Base-by-base conservation (phyloP, 2,113 vertebrate genomes). In the Nesogale talazaci region DNA sequence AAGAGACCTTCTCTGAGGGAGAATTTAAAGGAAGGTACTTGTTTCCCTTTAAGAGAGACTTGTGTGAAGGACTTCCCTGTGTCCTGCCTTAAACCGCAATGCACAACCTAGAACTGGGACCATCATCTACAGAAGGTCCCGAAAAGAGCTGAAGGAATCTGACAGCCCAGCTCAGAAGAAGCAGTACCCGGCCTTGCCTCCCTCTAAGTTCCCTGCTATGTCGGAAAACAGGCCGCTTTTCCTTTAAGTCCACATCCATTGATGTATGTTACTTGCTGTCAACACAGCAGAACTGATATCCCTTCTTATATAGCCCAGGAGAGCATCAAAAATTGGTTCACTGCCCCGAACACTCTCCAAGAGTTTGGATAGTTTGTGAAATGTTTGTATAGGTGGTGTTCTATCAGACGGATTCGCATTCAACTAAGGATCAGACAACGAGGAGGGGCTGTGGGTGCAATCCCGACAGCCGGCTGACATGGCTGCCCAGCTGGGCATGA, bases 391-490 rank as follows among this genome's bases (percentile, higher is more conserved):
- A 91, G 16, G 19, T 23, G 52, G 6, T 40, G 23, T 61, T n/a
- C n/a, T 83, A 82, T 20, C 42, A 76, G 17, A 25, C 22, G 38
- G 72, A 52, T 52, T 52, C 6, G 14, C 46, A 52, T 52, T 52
- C 2, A 46, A 46, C 42, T 46, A 46, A 46, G 42, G 5, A 46
- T n/a, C n/a, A n/a, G n/a, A 99, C 96, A 99, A 99, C 98, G 99
- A 99, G 97, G 98, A 99, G 94, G 99, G 99, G 97, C 97, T 99
- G 95, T 97, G 98, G 40, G 98, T 95, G 22, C 97, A 99, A 87
- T 99, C 99, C 96, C 98, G 98, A 59, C 99, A 99, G 97, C 99
- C 99, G 3, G 98, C 99, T 0, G 99, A 99, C 97, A 98, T 98
- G 94, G 99, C 99, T 38, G 99, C 98, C 3, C 99, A 99, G 96